Conservation (phyloP, 2,113 vertebrate species). For the Grantiella picta region DNA sequence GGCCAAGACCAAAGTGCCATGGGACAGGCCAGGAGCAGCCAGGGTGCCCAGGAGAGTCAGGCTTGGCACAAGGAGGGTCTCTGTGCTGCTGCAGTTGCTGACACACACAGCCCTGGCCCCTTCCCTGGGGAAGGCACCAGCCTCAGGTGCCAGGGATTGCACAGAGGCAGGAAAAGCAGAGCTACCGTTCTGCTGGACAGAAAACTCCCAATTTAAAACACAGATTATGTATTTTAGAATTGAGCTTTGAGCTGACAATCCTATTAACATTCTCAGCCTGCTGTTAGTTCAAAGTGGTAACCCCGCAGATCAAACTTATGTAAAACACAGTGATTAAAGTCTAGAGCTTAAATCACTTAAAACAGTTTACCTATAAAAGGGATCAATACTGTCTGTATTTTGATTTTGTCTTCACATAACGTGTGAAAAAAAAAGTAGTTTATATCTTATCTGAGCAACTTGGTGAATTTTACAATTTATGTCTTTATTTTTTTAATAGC, state of each 20-base stretch:
- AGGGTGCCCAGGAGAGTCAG: neutral
- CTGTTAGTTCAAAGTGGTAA: neutral
- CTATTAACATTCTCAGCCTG: neutral
- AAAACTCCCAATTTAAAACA: neutral
- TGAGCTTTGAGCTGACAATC: neutral
- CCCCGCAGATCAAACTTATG: neutral
- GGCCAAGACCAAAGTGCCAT: rapidly evolving
- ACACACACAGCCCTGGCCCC: rapidly evolving
- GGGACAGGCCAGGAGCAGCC: neutral
- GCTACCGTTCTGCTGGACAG: neutral
- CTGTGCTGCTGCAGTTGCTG: rapidly evolving
- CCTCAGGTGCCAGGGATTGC: rapidly evolving
- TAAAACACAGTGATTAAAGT: neutral
- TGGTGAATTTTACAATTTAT: neutral
- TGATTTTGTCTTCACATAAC: neutral
- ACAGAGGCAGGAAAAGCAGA: neutral
- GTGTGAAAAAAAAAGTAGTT: neutral
- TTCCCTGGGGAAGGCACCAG: neutral
- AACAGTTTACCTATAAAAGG: neutral
- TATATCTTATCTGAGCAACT: neutral
- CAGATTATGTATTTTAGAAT: neutral
- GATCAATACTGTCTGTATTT: neutral
- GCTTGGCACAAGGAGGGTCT: neutral
- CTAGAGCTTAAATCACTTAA: neutral
- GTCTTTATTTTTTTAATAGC: neutral